Evolutionary conservation across 92 coral and sea anemone genomes (phyloP).

Genomic region (Galaxea fascicularis): DNA sequence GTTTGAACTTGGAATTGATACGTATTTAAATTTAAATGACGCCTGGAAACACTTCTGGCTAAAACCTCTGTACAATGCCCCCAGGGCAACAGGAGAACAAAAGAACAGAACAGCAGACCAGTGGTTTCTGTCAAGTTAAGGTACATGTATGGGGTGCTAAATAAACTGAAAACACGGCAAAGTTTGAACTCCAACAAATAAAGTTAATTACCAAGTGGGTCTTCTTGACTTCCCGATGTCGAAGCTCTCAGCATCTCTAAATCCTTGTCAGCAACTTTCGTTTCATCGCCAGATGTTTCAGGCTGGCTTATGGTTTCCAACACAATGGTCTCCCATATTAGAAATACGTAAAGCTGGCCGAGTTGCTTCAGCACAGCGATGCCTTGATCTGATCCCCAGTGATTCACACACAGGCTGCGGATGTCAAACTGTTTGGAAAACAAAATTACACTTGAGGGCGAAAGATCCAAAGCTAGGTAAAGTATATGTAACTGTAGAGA

Average conservation of each 20-base stretch:
- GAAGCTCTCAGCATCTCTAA: conserved; percentile 65
- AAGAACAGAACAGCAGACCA: too few species aligned
- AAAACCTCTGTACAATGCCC: too few species aligned
- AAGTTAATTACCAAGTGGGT: conserved; percentile 6
- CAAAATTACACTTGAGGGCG: neutral
- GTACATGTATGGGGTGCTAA: too few species aligned
- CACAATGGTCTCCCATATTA: conserved; percentile 96
- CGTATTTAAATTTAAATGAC: too few species aligned
- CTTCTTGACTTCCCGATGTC: conserved; percentile 43
- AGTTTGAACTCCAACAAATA: neutral
- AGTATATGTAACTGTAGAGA: too few species aligned
- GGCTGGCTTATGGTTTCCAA: conserved; percentile 74
- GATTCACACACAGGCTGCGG: conserved; percentile 89
- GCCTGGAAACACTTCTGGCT: too few species aligned
- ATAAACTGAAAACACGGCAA: too few species aligned
- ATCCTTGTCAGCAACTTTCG: conserved; percentile 63
- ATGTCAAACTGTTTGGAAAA: conserved; percentile 72
- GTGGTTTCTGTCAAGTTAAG: too few species aligned
- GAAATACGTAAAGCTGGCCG: conserved; percentile 84
- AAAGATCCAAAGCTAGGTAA: neutral
- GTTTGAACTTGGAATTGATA: too few species aligned
- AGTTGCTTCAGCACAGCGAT: conserved; percentile 76
- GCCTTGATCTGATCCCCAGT: conserved; percentile 95
- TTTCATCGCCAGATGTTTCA: conserved; percentile 52
- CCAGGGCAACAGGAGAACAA: too few species aligned